phyloP scores from a whole-genome alignment of 2,113 vertebrate species.

The Scophthalmus maximus region DNA sequence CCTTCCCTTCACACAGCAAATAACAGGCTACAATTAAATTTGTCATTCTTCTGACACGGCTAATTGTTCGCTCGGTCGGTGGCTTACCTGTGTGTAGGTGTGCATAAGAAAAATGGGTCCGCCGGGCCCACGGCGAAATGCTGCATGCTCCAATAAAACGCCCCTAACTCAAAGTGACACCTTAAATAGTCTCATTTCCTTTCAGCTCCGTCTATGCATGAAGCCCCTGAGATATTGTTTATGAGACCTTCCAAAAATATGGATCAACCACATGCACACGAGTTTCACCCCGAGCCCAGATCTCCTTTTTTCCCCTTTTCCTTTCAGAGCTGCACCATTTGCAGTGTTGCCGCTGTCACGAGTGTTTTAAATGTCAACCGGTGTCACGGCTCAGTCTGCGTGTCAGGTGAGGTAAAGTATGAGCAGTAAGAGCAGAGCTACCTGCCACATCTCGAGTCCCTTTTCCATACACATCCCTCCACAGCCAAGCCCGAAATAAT shows the following conservation, averaged over 20 bases:
- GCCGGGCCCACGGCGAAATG: constrained; percentile 1
- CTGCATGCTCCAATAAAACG: constrained; percentile 4
- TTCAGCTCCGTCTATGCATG: constrained; percentile 33
- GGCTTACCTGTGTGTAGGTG: constrained; percentile 47
- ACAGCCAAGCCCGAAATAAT: constrained; percentile 50
- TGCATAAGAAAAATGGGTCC: constrained; percentile 13
- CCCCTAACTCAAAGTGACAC: constrained; percentile 46
- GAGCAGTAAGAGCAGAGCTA: constrained; percentile 27
- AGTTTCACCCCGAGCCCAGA: constrained; percentile 6
- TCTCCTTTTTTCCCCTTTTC: not conserved
- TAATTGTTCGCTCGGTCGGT: constrained; percentile 18
- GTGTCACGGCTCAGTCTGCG: constrained; percentile 47
- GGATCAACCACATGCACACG: not conserved
- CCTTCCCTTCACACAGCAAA: constrained; percentile 9
- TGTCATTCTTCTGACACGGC: constrained; percentile 36
- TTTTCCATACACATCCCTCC: constrained; percentile 13
- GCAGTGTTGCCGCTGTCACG: constrained; percentile 54
- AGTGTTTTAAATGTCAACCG: constrained; percentile 62
- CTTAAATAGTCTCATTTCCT: constrained; percentile 44
- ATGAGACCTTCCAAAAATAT: constrained; percentile 35
- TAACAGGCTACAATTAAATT: constrained; percentile 46
- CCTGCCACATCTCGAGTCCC: constrained; percentile 14
- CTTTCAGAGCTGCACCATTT: constrained; percentile 28
- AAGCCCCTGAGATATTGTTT: constrained; percentile 39
- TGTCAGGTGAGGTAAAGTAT: constrained; percentile 37